These are phyloP conservation scores for Menura novaehollandiae DNA, from an alignment of 2,113 vertebrate genomes.

Conservation along the genomic window DNA sequence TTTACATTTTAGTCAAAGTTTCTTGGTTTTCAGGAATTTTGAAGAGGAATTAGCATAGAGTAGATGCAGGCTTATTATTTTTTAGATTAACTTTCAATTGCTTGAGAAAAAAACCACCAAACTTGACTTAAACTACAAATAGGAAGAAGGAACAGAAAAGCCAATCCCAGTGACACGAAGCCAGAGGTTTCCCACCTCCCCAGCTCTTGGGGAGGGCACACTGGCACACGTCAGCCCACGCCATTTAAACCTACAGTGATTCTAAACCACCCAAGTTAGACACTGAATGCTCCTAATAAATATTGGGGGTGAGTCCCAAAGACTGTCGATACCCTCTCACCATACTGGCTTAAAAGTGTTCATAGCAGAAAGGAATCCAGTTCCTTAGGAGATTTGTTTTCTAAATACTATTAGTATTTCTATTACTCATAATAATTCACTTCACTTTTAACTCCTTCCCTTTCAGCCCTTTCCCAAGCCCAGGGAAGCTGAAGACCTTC, in stretches of 20 bases:
- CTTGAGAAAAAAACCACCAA: neutral
- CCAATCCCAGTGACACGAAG: neutral
- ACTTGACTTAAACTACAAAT: neutral
- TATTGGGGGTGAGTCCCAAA: neutral
- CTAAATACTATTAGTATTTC: neutral
- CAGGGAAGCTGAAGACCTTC: neutral
- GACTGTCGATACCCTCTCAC: fast-evolving
- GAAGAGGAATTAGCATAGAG: neutral
- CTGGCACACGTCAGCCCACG: neutral
- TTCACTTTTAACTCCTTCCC: neutral
- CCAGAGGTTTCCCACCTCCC: too few species aligned
- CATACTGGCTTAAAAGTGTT: neutral
- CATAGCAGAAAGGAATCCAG: neutral
- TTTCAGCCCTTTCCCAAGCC: neutral
- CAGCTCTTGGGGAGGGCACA: neutral
- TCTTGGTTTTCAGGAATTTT: neutral
- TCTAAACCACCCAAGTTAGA: neutral
- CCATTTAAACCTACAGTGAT: neutral
- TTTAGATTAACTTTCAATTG: neutral
- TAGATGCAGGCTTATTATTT: neutral
- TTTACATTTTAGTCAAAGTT: neutral
- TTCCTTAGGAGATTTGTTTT: neutral
- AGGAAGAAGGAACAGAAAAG: neutral
- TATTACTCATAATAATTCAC: neutral
- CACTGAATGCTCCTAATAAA: neutral